These are phyloP conservation scores for Exaiptasia diaphana DNA, from an alignment of 64 coral and sea anemone genomes.

Conservation along the genomic window DNA sequence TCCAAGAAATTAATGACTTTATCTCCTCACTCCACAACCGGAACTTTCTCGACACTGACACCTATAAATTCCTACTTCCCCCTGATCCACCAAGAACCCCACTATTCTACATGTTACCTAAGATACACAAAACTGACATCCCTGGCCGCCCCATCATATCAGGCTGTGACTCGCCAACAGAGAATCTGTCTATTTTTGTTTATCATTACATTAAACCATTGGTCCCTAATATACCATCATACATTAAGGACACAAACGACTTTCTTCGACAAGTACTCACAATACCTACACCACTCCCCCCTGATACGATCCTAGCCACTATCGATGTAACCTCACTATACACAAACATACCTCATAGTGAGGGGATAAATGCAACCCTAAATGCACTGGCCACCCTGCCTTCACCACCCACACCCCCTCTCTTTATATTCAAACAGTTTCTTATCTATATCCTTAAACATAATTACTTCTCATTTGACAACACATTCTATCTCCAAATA, in stretches of 20 bases:
- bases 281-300: background rate
- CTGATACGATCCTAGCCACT: background rate
- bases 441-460: background rate
- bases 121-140: conserved; percentile 7
- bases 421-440: too few species aligned
- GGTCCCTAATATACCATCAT: background rate
- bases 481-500: background rate
- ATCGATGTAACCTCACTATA: background rate
- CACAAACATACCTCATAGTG: background rate
- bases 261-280: background rate
- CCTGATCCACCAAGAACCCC: too few species aligned
- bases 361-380: background rate
- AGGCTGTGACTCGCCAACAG: background rate
- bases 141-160: conserved; percentile 17
- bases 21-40: too few species aligned
- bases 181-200: background rate
- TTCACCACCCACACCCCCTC: background rate
- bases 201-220: background rate
- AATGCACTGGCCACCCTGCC: background rate
- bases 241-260: conserved; percentile 13
- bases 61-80: background rate
- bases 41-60: background rate
- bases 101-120: conserved; percentile 13
- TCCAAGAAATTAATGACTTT: too few species aligned
- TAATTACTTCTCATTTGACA: conserved; percentile 4